Evolutionary conservation across 2,888 invertebrate species (phyloP), one percentile per base, ranked within the genome.

Genomic region (Auanema sp.): DNA sequence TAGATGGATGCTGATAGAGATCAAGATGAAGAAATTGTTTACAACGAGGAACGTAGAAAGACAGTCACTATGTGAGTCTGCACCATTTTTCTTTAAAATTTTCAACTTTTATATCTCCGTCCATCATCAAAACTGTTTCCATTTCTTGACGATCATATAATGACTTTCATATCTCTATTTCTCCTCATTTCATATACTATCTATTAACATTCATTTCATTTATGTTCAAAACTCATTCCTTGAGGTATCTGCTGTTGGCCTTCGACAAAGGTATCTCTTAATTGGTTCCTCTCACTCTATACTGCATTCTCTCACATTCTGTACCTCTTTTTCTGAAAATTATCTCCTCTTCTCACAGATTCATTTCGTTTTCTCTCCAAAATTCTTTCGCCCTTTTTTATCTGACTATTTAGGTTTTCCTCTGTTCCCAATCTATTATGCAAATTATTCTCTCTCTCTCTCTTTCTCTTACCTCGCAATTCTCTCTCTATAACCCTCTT

Each of bases 11-110:
- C 69, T 21, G 74, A 74, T 63, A 69, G 74, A 43, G 74, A 71
- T 54, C 71, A 74, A 60, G 69, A 71, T 43, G 74, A 74, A 58
- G 74, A 71, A 62, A 55, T 69, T 51, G 74, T 74, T 42, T 74
- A 71, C 68, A 69, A 74, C 65, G 74, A 74, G 44, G 71, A 74
- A 58, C 60, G 72, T 57, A 66, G 72, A 42, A 72, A 70, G 60
- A 72, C 72, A 43, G 65, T 72, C 50, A 70, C 66, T 56, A 70
- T 73, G 73, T 73, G 66, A 69, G 73, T 69, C 14, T 55, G 25
- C n/a, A 60, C 42, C 47, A 42, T 54, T 67, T 33, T 55, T 60
- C 51, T 41, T 41, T 55, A 63, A 62, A 51, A 44, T 47, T 21
- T 12, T 49, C 58, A 54, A 61, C 57, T 60, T 60, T 60, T 60